A percentile compares a stretch with the other conserved stretches of the same genome.
Evolutionary conservation across 2,888 invertebrate species (phyloP).

Genomic region (Physocephala rufipes): DNA sequence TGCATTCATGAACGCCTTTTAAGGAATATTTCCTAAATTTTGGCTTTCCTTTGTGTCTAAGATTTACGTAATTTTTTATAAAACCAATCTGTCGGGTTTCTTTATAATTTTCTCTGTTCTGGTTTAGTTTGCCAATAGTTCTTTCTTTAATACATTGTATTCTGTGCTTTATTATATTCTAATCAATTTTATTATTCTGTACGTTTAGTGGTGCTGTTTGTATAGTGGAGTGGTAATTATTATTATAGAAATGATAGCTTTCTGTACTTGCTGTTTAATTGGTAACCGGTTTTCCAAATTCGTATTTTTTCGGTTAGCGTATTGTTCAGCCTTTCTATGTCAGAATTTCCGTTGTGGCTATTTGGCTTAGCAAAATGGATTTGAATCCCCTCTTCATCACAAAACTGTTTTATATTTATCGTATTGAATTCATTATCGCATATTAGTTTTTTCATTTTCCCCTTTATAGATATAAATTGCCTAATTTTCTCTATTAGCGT

Average conservation of each 20-base stretch:
- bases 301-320: background rate
- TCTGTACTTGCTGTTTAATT: background rate
- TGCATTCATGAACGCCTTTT: too few species aligned
- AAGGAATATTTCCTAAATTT: background rate
- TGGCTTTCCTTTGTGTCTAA: slow-evolving; percentile 4
- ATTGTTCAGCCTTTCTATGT: background rate
- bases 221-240: background rate
- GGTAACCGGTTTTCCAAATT: background rate
- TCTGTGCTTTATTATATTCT: too few species aligned
- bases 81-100: too few species aligned
- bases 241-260: slow-evolving; percentile 5
- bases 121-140: background rate
- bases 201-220: slow-evolving; percentile 1
- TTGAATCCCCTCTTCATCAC: background rate
- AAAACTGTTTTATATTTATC: too few species aligned
- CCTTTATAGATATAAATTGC: background rate
- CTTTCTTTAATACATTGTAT: background rate
- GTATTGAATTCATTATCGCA: background rate
- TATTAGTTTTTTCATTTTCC: background rate
- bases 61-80: background rate
- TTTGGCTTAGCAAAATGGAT: background rate
- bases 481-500: too few species aligned
- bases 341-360: background rate
- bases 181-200: too few species aligned
- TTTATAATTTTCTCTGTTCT: slow-evolving; percentile 1